Conservation (phyloP, 2,888 invertebrate genomes). For the Synergus gifuensis region DNA sequence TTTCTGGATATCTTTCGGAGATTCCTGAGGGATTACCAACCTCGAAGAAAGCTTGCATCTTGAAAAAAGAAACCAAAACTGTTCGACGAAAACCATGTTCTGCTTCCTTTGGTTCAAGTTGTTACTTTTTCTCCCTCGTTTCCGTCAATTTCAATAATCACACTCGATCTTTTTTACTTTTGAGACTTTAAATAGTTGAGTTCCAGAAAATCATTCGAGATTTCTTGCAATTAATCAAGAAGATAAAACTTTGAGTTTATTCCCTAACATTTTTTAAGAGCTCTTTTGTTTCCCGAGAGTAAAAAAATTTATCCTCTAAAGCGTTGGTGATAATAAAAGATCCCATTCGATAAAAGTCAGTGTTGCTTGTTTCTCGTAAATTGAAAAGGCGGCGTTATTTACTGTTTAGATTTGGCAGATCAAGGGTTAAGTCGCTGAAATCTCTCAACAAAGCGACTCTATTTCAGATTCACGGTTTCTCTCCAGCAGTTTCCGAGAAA, state of each 20-base stretch:
- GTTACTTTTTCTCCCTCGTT: not conserved
- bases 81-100: not conserved
- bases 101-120: not conserved
- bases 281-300: not conserved
- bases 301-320: not conserved
- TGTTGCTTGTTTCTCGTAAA: not conserved
- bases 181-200: no score
- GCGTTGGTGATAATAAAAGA: not conserved
- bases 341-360: slow-evolving; percentile 14
- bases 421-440: slow-evolving; percentile 33
- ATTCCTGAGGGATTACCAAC: slow-evolving; percentile 53
- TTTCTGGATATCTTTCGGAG: slow-evolving; percentile 41
- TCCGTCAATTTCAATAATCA: not conserved
- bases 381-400: slow-evolving; percentile 26
- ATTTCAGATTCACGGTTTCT: slow-evolving; percentile 37
- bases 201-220: no score
- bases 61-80: slow-evolving; percentile 43
- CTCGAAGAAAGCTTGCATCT: slow-evolving; percentile 46
- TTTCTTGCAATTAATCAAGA: no score
- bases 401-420: slow-evolving; percentile 33
- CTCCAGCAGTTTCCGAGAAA: slow-evolving; percentile 32
- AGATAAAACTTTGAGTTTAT: no score
- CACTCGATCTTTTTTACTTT: not conserved
- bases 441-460: slow-evolving; percentile 42
- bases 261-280: no score